Percentiles rank a stretch among this genome's conserved stretches.
Conservation (phyloP, 1,140 invertebrate species). For the Drosophila punjabiensis region DNA sequence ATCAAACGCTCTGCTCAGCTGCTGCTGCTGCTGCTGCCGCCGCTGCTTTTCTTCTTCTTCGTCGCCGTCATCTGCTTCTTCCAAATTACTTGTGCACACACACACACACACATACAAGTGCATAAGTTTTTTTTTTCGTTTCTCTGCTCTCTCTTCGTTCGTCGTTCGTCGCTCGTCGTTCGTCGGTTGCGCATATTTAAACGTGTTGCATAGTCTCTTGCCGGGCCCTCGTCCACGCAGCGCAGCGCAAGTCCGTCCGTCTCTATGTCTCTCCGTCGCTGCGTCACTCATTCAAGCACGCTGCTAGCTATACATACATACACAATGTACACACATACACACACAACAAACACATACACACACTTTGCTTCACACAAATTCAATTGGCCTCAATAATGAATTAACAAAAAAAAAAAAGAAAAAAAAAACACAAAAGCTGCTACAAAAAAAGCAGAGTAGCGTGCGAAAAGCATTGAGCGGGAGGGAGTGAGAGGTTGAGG, state of each 20-base stretch:
- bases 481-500: constrained; percentile 9
- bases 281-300: constrained; percentile 77
- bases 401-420: constrained; percentile 74
- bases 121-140: constrained; percentile 45
- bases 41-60: constrained; percentile 39
- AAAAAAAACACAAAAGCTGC: constrained; percentile 22
- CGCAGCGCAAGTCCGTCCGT: constrained; percentile 55
- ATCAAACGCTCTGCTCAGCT: constrained; percentile 67
- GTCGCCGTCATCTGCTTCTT: constrained; percentile 63
- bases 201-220: constrained; percentile 82
- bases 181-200: constrained; percentile 82
- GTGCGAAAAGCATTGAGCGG: constrained; percentile 67
- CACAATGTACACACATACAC: constrained; percentile 15
- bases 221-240: constrained; percentile 71
- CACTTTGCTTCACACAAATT: constrained; percentile 68
- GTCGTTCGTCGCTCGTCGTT: constrained; percentile 69
- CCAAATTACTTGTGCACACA: constrained; percentile 66
- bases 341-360: constrained; percentile 8
- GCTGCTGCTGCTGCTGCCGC: constrained; percentile 36
- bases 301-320: constrained; percentile 61
- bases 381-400: constrained; percentile 84
- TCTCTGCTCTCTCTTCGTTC: constrained; percentile 54
- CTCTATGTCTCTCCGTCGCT: constrained; percentile 60
- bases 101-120: constrained; percentile 26
- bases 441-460: constrained; percentile 50